Percentiles rank a stretch among this genome's conserved stretches.
These are phyloP conservation scores for Chelonus insularis DNA, from an alignment of 1,140 invertebrate genomes.

Conservation along the genomic window DNA sequence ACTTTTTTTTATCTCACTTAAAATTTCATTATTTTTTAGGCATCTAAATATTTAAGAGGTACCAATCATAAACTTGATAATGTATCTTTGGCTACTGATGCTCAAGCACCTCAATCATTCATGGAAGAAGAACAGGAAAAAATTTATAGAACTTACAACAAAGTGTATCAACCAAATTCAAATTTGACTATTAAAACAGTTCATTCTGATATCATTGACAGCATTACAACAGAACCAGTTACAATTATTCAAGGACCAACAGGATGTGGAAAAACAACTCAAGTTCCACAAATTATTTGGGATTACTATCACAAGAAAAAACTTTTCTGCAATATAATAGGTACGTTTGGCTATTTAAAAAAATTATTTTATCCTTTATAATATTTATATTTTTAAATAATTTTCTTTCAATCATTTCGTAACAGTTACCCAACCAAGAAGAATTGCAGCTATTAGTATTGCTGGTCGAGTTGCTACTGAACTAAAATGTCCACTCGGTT, in stretches of 20 bases:
- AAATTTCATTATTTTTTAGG: constrained; percentile 27
- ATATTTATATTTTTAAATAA: too few relatives aligned
- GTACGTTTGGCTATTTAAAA: too few relatives aligned
- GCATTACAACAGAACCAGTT: constrained; percentile 69
- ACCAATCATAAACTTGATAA: constrained; percentile 33
- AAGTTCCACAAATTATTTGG: constrained; percentile 87
- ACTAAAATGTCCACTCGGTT: constrained; percentile 74
- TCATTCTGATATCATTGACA: constrained; percentile 63
- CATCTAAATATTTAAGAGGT: constrained; percentile 7
- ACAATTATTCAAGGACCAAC: constrained; percentile 88
- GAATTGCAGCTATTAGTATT: constrained; percentile 83
- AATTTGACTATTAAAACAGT: constrained; percentile 36
- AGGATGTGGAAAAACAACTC: constrained; percentile 79
- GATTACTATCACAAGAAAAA: constrained; percentile 68
- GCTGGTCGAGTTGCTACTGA: constrained; percentile 78
- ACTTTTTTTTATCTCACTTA: constrained; percentile 19
- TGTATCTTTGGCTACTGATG: constrained; percentile 43
- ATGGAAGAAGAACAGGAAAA: too few relatives aligned
- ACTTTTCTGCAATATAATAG: constrained; percentile 75
- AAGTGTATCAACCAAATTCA: constrained; percentile 37
- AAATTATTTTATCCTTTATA: too few relatives aligned
- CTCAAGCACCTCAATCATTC: too few relatives aligned
- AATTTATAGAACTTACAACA: constrained; percentile 48
- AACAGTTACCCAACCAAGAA: constrained; percentile 80
- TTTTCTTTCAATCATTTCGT: too few relatives aligned